These are phyloP conservation scores for Chelonoidis abingdonii DNA, from an alignment of 2,113 vertebrate species.

Conservation along the genomic window DNA sequence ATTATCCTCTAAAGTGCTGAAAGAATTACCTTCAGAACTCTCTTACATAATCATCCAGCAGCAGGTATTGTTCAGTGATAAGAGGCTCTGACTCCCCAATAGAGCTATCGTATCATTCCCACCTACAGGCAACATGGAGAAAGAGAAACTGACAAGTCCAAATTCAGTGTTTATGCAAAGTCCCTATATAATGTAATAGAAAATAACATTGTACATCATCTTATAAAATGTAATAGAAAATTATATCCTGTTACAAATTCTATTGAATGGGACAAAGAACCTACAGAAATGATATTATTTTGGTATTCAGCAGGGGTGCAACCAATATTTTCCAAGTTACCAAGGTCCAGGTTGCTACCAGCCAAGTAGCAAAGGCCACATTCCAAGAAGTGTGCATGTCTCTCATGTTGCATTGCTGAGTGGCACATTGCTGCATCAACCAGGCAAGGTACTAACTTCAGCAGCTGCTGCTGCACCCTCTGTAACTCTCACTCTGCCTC, in stretches of 20 bases:
- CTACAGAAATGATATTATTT: background rate
- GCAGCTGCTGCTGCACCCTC: no score
- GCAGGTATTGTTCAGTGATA: background rate
- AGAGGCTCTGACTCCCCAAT: background rate
- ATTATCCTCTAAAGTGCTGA: background rate
- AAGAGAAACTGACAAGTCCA: background rate
- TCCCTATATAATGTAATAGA: background rate
- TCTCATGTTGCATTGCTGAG: background rate
- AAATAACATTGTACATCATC: background rate
- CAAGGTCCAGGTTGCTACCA: background rate
- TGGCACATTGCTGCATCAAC: background rate
- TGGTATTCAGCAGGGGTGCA: background rate
- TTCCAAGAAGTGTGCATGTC: background rate
- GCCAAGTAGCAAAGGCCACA: background rate
- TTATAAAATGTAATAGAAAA: background rate
- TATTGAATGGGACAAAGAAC: background rate
- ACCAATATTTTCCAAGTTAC: background rate
- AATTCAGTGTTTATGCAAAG: background rate
- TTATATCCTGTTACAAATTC: background rate
- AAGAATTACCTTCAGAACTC: background rate
- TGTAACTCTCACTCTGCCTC: no score
- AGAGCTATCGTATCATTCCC: background rate
- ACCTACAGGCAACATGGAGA: background rate
- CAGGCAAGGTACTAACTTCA: no score
- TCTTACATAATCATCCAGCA: background rate